These are phyloP conservation scores for Campylorhamphus procurvoides DNA, from an alignment of 2,113 vertebrate species.

Conservation along the genomic window DNA sequence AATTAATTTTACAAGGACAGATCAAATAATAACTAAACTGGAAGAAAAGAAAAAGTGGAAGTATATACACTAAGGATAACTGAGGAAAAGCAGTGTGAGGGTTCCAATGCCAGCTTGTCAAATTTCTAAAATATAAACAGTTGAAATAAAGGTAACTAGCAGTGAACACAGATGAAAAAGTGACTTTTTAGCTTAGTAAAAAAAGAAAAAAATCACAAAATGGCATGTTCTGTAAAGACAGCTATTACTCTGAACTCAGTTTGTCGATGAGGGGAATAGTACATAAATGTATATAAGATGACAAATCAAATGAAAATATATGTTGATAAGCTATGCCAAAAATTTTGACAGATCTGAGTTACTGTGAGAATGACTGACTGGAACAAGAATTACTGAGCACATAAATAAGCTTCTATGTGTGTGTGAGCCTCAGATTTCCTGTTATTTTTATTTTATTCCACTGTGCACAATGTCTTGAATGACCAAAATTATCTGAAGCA, in stretches of 20 bases:
- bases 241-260: neutral
- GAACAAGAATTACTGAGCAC: slow-evolving; percentile 6
- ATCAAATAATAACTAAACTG: neutral
- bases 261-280: neutral
- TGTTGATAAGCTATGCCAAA: neutral
- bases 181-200: neutral
- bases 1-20: neutral
- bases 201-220: neutral
- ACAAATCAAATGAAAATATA: slow-evolving; percentile 16
- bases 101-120: neutral
- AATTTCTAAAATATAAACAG: neutral
- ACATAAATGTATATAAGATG: neutral
- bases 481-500: slow-evolving; percentile 5
- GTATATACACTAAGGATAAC: neutral
- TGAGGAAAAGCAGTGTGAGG: neutral
- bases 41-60: neutral
- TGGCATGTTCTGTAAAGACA: neutral
- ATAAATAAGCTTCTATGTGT: neutral
- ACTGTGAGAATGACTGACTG: neutral
- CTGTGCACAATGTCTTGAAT: neutral
- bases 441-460: slow-evolving; percentile 3
- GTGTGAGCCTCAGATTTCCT: neutral
- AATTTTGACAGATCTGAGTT: neutral
- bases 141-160: neutral
- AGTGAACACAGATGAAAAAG: neutral